Base-by-base conservation (phyloP, 2,888 invertebrate genomes). In the Ophioninae sp. region DNA sequence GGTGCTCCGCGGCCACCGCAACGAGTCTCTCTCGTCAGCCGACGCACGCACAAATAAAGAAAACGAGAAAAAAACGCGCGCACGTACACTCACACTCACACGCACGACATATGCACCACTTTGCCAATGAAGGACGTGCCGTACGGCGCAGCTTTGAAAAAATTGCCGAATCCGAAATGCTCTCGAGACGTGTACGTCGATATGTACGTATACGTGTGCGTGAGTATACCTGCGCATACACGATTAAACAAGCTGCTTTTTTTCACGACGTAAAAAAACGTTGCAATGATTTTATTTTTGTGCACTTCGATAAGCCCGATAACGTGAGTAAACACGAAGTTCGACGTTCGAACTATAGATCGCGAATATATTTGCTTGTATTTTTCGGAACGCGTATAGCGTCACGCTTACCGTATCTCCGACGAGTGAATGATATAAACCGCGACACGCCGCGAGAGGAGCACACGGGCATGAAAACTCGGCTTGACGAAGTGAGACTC, bases 401-500 rank as follows among this genome's bases (percentile, higher is more conserved):
- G 65, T 57, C 75, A 39, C 37, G 37, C 65, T 76, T 76, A 67
- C 65, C 67, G 67, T 76, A 67, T 67, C 57, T 76, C 57, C 57
- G 57, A 65, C 75, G 75, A 76, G 57, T 67, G 57, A 76, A 67
- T 57, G 75, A 73, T 73, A 68, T 44, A 76, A 70, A 78, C 84
- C 83, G 79, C 68, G 88, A 89, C 90, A 89, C 88, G 75, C 82
- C 78, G 79, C 50, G 72, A 57, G 37, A 65, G 23, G 88, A 88
- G 88, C 88, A 88, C 84, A 82, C 82, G 69, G 86, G 90, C 91
- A 91, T 91, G 91, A 89, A 91, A 92, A 91, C 92, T 91, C 91
- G 90, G 91, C 92, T 91, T 91, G 92, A 91, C 88, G 90, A 88
- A 86, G 88, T 89, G 13, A 30, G 72, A 23, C 44, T 44, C 20